These are phyloP conservation scores for Antheraea assamensis DNA, from an alignment of 2,888 invertebrate species.

Conservation along the genomic window DNA sequence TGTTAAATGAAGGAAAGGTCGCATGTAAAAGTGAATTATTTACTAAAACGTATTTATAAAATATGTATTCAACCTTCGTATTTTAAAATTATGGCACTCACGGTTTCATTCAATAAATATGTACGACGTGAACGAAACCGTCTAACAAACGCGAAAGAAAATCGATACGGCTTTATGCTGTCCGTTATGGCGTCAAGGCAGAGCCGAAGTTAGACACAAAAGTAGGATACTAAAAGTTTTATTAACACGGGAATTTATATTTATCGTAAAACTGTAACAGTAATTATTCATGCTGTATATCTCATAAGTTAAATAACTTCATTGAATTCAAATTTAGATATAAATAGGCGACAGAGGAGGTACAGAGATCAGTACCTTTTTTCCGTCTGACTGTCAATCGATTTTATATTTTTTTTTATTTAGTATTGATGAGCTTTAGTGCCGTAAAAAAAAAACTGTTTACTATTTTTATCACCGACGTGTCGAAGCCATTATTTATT, in stretches of 20 bases:
- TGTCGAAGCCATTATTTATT: no score
- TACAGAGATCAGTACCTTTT: no score
- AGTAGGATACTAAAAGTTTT: not conserved
- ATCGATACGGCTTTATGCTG: conserved; percentile 6
- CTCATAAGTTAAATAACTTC: not conserved
- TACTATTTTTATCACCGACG: no score
- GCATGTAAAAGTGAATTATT: not conserved
- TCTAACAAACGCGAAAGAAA: conserved; percentile 5
- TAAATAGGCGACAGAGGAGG: no score
- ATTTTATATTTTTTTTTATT: no score
- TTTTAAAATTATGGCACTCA: conserved; percentile 3
- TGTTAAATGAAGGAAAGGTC: not conserved
- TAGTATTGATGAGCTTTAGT: no score
- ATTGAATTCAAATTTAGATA: not conserved
- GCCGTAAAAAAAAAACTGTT: no score
- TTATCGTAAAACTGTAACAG: no score
- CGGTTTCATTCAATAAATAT: not conserved
- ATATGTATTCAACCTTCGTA: conserved; percentile 9
- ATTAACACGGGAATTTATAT: no score
- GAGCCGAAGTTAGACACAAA: conserved; percentile 1
- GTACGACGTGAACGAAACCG: not conserved
- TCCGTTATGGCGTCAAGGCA: conserved; percentile 1
- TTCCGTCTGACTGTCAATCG: no score
- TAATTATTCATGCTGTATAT: not conserved
- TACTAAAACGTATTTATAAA: not conserved